phyloP scores from a whole-genome alignment of 2,113 vertebrate species.

The Tretioscincus oriximinensis region DNA sequence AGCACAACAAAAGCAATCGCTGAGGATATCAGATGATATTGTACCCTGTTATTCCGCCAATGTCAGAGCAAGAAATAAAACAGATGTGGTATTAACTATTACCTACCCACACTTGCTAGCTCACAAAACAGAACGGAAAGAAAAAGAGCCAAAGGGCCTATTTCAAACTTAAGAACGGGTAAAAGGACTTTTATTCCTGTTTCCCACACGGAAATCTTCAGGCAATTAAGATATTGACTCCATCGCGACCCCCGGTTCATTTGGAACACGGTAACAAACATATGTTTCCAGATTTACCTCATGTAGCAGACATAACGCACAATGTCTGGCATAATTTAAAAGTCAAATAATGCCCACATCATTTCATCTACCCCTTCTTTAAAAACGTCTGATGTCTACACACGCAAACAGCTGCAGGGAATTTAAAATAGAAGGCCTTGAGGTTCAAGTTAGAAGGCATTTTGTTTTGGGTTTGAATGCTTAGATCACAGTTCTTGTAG shows the following conservation, averaged over 20 bases:
- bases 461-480: too few species aligned
- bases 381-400: too few species aligned
- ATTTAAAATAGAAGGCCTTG: too few species aligned
- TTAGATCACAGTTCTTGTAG: too few species aligned
- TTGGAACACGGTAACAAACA: constrained; percentile 45
- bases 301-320: constrained; percentile 49
- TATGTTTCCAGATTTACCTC: constrained; percentile 32
- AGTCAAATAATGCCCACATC: too few species aligned
- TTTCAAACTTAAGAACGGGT: not conserved
- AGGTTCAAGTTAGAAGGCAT: too few species aligned
- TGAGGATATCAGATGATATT: constrained; percentile 21
- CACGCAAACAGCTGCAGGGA: too few species aligned
- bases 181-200: not conserved
- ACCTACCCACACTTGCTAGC: constrained; percentile 18
- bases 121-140: constrained; percentile 15
- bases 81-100: constrained; percentile 64
- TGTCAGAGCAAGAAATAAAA: constrained; percentile 42
- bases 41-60: constrained; percentile 48
- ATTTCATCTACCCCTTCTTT: too few species aligned
- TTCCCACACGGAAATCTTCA: too few species aligned
- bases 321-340: not conserved
- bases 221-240: not conserved
- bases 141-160: not conserved
- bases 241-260: constrained; percentile 26
- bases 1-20: constrained; percentile 49